Evolutionary conservation across 1,140 invertebrate species (phyloP), one percentile per base, ranked within the genome.

Genomic region (Drosophila busckii): DNA sequence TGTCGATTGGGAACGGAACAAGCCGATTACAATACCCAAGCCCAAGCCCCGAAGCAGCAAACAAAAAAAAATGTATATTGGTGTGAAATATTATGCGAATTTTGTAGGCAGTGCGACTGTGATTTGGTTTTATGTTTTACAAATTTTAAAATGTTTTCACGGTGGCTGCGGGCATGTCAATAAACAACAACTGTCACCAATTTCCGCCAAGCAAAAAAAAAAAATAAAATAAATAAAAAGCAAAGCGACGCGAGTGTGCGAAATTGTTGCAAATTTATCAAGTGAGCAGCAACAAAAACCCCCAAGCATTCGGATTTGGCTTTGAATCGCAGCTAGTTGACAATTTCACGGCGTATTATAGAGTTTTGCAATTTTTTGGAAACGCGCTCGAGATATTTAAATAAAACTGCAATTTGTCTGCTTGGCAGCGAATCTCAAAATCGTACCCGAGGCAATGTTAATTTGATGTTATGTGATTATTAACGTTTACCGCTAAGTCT

Each of bases 111-210:
- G 9, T 9, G 5, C 28, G 22, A 17, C 53, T 23, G 41, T 50
- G 73, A 73, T 78, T 69, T 68, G 68, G 31, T 80, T 80, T 80
- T 73, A 69, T 78, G 73, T 80, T 78, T 80, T 80, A 65, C 52
- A 82, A 82, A 82, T 82, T 82, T 75, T 82, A 82, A 82, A 82
- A 82, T 82, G 76, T 82, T 75, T 82, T 82, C 75, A 82, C 75
- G 75, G 75, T 82, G 75, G 75, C 75, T 82, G 71, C 69, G 49
- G 61, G 70, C 69, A 45, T 82, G 69, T 75, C 75, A 82, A 82
- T 82, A 82, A 82, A 82, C 75, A 82, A 73, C 75, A 82, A 82
- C 75, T 82, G 75, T 82, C 75, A 75, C 75, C 75, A 82, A 64
- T 64, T 64, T 64, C 48, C 61, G 61, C 9, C 46, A 42, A 38